Evolutionary conservation across 2,113 vertebrate genomes (phyloP).

Genomic region (Excalfactoria chinensis): DNA sequence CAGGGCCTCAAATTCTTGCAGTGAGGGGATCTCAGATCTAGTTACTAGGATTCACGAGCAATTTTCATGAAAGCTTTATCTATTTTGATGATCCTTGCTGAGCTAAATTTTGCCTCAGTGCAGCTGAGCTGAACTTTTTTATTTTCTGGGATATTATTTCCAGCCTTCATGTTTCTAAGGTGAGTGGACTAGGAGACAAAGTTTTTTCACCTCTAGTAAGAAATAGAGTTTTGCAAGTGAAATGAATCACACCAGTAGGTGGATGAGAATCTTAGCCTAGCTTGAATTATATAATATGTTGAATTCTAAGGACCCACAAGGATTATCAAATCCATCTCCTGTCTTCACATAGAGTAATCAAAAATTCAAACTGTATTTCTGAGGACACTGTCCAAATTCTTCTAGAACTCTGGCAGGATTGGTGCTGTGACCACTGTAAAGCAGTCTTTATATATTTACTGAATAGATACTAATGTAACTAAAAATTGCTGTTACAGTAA

Average conservation of each 20-base stretch:
- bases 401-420: not conserved
- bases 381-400: not conserved
- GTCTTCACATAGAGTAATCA: not conserved
- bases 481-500: not conserved
- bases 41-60: not conserved
- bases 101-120: not conserved
- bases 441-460: not conserved
- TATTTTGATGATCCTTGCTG: not conserved
- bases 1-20: too few species aligned
- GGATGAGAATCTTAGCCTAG: fast-evolving
- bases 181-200: not conserved
- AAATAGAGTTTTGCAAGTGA: not conserved
- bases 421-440: not conserved
- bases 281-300: not conserved
- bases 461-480: too few species aligned
- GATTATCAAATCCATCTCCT: not conserved
- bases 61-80: not conserved
- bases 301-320: not conserved
- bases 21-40: too few species aligned
- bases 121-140: not conserved
- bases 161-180: not conserved
- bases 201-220: not conserved
- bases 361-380: not conserved
- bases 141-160: not conserved
- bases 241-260: not conserved